A percentile compares a stretch with the other conserved stretches of the same genome.
Evolutionary conservation across 37 sponge, comb jelly and placozoan species (phyloP).

Genomic region (Axinella damicornis): DNA sequence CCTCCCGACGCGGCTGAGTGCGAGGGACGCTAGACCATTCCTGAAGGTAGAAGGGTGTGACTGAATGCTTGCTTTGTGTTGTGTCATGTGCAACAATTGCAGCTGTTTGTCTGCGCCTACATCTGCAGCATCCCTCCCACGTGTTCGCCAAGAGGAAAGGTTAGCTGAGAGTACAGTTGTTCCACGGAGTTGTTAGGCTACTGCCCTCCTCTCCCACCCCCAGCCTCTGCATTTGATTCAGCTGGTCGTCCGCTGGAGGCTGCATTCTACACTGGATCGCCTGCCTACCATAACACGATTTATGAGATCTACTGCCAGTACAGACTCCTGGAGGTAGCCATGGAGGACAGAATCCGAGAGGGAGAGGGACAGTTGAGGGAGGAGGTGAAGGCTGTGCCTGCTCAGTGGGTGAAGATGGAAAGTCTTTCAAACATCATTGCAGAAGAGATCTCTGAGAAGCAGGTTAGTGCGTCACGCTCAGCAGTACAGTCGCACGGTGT

Average conservation of each 20-base stretch:
- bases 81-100: too few relatives aligned
- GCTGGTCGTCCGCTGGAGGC: conserved; percentile 74
- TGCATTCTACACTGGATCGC: conserved; percentile 81
- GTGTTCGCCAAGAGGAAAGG: conserved; percentile 71
- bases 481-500: too few relatives aligned
- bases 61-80: too few relatives aligned
- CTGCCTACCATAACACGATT: conserved; percentile 60
- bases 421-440: conserved; percentile 18
- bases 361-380: too few relatives aligned
- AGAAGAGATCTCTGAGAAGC: conserved; percentile 58
- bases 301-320: conserved; percentile 28
- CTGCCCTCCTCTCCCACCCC: too few relatives aligned
- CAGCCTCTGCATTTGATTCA: not conserved
- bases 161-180: not conserved
- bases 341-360: not conserved
- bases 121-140: conserved; percentile 63
- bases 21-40: conserved; percentile 72
- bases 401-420: conserved; percentile 38
- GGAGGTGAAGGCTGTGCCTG: too few relatives aligned
- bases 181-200: too few relatives aligned
- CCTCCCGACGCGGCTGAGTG: conserved; percentile 71
- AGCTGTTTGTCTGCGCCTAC: not conserved
- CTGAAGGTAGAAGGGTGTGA: conserved; percentile 58
- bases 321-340: not conserved
- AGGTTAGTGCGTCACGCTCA: conserved; percentile 5